A percentile compares a stretch with the other conserved stretches of the same genome.
These are phyloP conservation scores for Telmatherina bonti DNA, from an alignment of 2,797 vertebrate genomes.

Conservation along the genomic window DNA sequence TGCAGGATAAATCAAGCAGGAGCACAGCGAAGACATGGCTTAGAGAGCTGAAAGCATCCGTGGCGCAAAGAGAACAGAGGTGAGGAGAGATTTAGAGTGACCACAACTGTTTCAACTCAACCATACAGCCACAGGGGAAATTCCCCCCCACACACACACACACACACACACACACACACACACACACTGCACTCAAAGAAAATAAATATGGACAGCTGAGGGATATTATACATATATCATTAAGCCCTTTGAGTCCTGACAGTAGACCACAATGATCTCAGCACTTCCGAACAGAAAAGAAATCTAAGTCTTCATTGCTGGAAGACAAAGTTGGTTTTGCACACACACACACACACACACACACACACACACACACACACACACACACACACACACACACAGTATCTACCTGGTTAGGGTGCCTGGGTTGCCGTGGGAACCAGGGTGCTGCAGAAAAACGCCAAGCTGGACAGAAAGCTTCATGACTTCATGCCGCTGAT, in stretches of 20 bases:
- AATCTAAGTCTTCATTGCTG: slow-evolving; percentile 19
- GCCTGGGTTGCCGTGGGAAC: slow-evolving; percentile 74
- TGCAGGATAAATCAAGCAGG: slow-evolving; percentile 37
- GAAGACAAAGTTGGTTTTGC: slow-evolving; percentile 13
- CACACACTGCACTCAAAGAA: slow-evolving; percentile 19
- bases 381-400: slow-evolving; percentile 38
- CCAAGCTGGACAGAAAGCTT: slow-evolving; percentile 76
- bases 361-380: slow-evolving; percentile 33
- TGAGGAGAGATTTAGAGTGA: slow-evolving; percentile 55
- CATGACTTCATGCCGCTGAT: slow-evolving; percentile 76
- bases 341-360: slow-evolving; percentile 27
- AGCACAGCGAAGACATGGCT: slow-evolving; percentile 11
- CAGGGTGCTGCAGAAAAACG: slow-evolving; percentile 64
- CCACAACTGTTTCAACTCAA: slow-evolving; percentile 46
- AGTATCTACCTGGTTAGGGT: slow-evolving; percentile 71
- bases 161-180: too few species aligned
- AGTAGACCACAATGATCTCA: slow-evolving; percentile 20
- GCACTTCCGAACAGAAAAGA: not conserved
- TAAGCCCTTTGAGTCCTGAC: too few species aligned
- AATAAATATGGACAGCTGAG: slow-evolving; percentile 21
- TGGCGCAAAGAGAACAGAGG: slow-evolving; percentile 32
- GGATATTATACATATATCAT: not conserved
- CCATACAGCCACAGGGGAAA: slow-evolving; percentile 48
- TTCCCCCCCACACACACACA: too few species aligned
- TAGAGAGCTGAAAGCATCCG: slow-evolving; percentile 44